phyloP scores from a whole-genome alignment of 2,113 vertebrate genomes.

The Nanger granti region DNA sequence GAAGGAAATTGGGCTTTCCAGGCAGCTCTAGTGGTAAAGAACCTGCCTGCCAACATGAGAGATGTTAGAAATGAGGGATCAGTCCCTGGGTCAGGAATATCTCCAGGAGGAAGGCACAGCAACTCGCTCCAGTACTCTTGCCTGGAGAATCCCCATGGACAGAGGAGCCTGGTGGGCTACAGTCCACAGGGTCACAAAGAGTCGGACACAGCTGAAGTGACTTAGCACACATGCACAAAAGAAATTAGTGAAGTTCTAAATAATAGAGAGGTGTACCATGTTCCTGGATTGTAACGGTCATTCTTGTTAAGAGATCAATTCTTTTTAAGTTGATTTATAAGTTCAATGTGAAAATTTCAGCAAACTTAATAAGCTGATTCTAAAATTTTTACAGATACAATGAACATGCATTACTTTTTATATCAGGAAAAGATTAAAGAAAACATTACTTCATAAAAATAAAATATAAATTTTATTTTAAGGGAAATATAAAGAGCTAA shows the following conservation, averaged over 20 bases:
- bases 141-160: not conserved
- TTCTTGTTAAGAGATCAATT: not conserved
- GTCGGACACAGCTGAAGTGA: not conserved
- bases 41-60: rapidly evolving
- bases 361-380: not conserved
- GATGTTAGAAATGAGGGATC: not conserved
- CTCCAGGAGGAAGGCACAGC: not conserved
- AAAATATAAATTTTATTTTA: not conserved
- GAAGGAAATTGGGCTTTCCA: not conserved
- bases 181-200: not conserved
- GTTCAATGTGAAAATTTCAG: not conserved
- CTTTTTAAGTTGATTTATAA: not conserved
- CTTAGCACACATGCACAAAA: not conserved
- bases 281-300: not conserved
- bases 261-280: not conserved
- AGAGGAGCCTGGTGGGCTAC: not conserved
- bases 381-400: not conserved
- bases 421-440: not conserved
- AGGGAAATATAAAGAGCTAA: not conserved
- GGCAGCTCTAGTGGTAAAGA: not conserved
- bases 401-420: not conserved
- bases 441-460: not conserved
- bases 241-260: not conserved
- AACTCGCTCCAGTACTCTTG: rapidly evolving
- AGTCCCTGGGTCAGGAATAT: not conserved